phyloP scores from a whole-genome alignment of 2,113 vertebrate species.

The Aix galericulata region DNA sequence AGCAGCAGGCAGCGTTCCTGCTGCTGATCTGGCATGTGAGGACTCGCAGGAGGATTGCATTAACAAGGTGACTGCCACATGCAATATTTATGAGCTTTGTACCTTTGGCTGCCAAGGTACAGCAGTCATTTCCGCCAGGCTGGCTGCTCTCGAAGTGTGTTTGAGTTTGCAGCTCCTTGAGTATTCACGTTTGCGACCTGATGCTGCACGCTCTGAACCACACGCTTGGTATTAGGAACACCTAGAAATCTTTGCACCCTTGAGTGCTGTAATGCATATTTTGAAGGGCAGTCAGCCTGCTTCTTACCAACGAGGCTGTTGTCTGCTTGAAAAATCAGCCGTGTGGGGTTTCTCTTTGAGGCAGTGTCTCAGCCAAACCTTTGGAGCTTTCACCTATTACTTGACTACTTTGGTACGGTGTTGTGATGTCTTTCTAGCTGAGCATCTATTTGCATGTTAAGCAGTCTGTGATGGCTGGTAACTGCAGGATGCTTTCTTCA shows the following conservation, averaged over 20 bases:
- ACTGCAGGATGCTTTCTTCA: background rate
- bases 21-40: background rate
- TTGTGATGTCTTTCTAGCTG: background rate
- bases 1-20: background rate
- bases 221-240: background rate
- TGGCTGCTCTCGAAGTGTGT: background rate
- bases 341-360: background rate
- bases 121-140: background rate
- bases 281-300: background rate
- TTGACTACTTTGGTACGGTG: background rate
- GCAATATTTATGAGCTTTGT: conserved; percentile 4
- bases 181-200: background rate
- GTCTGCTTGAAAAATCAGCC: background rate
- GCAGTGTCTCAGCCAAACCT: background rate
- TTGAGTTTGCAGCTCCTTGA: background rate
- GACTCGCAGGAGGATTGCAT: background rate
- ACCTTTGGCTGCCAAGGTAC: background rate
- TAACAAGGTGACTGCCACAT: background rate
- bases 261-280: rapidly evolving
- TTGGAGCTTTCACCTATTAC: background rate
- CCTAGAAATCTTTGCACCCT: background rate
- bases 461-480: background rate
- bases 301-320: background rate
- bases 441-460: conserved; percentile 40
- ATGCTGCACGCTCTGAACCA: background rate